Percentiles rank a stretch among this genome's conserved stretches.
Evolutionary conservation across 2,888 invertebrate species (phyloP).

Genomic region (Melanotus villosus): DNA sequence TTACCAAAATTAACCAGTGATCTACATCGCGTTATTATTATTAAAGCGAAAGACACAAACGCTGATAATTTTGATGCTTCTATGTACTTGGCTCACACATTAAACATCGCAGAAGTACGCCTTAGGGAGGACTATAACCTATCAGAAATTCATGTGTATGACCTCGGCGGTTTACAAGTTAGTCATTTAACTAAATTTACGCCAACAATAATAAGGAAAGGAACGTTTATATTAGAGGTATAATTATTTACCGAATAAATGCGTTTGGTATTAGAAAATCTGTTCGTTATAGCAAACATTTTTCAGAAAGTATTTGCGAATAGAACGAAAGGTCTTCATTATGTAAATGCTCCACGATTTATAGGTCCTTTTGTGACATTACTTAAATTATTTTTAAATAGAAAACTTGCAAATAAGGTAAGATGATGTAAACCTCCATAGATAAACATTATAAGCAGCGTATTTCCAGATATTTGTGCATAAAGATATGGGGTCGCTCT

Average conservation of each 20-base stretch:
- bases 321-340: constrained; percentile 67
- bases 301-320: constrained; percentile 70
- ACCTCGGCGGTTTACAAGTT: constrained; percentile 65
- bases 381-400: constrained; percentile 66
- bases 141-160: constrained; percentile 68
- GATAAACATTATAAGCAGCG: not conserved
- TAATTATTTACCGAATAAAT: no score
- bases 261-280: no score
- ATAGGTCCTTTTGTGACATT: constrained; percentile 62
- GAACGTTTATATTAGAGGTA: constrained; percentile 68
- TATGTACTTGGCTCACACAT: constrained; percentile 64
- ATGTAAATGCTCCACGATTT: constrained; percentile 67
- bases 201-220: constrained; percentile 66
- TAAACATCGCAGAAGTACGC: constrained; percentile 69
- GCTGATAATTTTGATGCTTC: constrained; percentile 63
- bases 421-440: constrained; percentile 36
- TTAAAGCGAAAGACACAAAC: constrained; percentile 64
- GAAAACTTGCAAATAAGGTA: constrained; percentile 68
- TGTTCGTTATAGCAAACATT: no score
- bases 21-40: constrained; percentile 67
- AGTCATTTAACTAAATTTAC: constrained; percentile 68
- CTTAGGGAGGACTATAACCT: constrained; percentile 67
- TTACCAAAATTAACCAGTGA: constrained; percentile 69
- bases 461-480: constrained; percentile 46
- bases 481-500: constrained; percentile 41